Conservation (phyloP, 2,113 vertebrate species). For the Rutilus rutilus region DNA sequence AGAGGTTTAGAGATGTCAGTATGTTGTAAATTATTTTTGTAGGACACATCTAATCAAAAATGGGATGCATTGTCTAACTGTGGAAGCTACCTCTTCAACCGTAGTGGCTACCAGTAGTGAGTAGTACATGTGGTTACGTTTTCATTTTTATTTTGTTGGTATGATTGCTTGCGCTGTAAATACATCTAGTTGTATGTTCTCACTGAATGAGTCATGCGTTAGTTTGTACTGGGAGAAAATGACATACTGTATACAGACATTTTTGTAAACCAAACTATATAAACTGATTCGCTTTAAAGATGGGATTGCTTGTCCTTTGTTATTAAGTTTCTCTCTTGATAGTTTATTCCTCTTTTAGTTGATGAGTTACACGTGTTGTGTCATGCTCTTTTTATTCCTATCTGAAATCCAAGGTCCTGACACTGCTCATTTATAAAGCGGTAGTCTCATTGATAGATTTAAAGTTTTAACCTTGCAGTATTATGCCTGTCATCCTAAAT, state of each 20-base stretch:
- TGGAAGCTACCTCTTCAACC: slow-evolving; percentile 97
- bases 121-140: slow-evolving; percentile 80
- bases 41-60: slow-evolving; percentile 76
- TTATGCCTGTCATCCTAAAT: background rate
- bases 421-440: background rate
- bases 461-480: background rate
- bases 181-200: slow-evolving; percentile 86
- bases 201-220: slow-evolving; percentile 81
- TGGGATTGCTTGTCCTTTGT: slow-evolving; percentile 11
- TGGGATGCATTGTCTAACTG: slow-evolving; percentile 89
- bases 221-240: slow-evolving; percentile 86
- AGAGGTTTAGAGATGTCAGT: background rate
- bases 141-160: slow-evolving; percentile 72
- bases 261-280: slow-evolving; percentile 87
- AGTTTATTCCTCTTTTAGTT: background rate
- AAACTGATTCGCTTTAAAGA: slow-evolving; percentile 67
- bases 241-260: slow-evolving; percentile 89
- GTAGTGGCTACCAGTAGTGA: slow-evolving; percentile 89
- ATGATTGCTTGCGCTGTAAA: slow-evolving; percentile 78
- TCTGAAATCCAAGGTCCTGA: background rate
- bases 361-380: background rate
- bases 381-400: background rate
- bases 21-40: slow-evolving; percentile 89
- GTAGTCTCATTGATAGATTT: background rate
- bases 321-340: slow-evolving; percentile 10